Evolutionary conservation across 2,113 vertebrate species (phyloP).

Genomic region (Neogobius melanostomus): DNA sequence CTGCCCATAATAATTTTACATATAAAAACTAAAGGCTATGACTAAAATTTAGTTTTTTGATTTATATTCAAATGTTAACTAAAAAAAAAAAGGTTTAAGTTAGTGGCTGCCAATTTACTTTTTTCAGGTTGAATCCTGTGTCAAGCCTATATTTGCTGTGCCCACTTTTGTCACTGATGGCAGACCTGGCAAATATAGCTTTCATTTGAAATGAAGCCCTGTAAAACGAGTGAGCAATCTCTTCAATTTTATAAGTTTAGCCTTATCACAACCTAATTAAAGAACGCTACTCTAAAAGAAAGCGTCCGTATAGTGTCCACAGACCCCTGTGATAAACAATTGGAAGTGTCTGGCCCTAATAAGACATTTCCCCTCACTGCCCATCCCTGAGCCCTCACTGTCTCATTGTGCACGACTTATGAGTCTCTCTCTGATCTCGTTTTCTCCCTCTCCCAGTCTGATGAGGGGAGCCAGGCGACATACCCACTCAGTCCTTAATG

Average conservation of each 20-base stretch:
- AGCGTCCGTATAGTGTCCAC: not conserved
- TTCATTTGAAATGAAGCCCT: too few species aligned
- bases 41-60: too few species aligned
- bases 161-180: too few species aligned
- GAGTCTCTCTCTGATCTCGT: not conserved
- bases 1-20: too few species aligned
- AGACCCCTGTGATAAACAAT: not conserved
- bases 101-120: too few species aligned
- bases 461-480: constrained; percentile 29
- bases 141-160: not conserved
- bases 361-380: not conserved
- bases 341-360: not conserved
- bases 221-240: too few species aligned
- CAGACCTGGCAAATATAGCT: too few species aligned
- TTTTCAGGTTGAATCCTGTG: too few species aligned
- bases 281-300: not conserved
- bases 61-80: too few species aligned
- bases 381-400: not conserved
- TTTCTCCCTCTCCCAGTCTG: not conserved
- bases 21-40: too few species aligned
- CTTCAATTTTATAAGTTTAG: not conserved
- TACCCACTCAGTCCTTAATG: constrained; percentile 51
- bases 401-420: constrained; percentile 3
- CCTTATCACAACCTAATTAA: not conserved
- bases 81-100: too few species aligned